Evolutionary conservation across 1,140 invertebrate genomes (phyloP).

Genomic region (Pogonognathellus flavescens): DNA sequence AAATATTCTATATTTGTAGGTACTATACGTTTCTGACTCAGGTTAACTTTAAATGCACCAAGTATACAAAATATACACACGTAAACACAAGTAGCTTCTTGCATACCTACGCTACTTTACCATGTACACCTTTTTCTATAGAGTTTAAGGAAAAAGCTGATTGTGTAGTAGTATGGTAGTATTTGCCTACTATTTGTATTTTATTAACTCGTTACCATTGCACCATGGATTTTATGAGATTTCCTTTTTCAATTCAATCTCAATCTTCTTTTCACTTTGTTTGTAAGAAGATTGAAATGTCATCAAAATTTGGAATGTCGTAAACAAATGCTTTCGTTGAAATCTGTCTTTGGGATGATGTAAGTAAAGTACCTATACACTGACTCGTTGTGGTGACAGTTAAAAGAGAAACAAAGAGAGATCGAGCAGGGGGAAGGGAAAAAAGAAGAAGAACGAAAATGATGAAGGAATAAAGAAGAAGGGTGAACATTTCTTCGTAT

Average conservation of each 20-base stretch:
- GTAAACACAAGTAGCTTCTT: neutral
- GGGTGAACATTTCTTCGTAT: neutral
- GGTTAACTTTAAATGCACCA: too few relatives aligned
- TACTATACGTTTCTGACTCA: too few relatives aligned
- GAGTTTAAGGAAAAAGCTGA: too few relatives aligned
- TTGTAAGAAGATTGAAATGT: constrained; percentile 17
- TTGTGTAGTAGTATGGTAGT: neutral
- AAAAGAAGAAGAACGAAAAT: neutral
- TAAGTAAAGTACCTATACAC: neutral
- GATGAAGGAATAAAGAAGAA: neutral
- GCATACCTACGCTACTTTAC: neutral
- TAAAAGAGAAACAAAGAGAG: neutral
- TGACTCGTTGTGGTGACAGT: constrained; percentile 24
- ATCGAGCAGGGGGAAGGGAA: neutral
- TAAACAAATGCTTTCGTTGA: neutral
- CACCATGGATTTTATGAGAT: neutral
- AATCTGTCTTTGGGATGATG: neutral
- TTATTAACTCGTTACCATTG: neutral
- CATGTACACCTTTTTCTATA: neutral
- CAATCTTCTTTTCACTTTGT: constrained; percentile 11
- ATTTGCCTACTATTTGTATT: neutral
- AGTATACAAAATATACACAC: too few relatives aligned
- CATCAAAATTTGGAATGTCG: constrained; percentile 34
- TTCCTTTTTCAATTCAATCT: constrained; percentile 26
- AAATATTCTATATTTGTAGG: neutral